phyloP scores from a whole-genome alignment of 2,113 vertebrate species.

The Poecile atricapillus region DNA sequence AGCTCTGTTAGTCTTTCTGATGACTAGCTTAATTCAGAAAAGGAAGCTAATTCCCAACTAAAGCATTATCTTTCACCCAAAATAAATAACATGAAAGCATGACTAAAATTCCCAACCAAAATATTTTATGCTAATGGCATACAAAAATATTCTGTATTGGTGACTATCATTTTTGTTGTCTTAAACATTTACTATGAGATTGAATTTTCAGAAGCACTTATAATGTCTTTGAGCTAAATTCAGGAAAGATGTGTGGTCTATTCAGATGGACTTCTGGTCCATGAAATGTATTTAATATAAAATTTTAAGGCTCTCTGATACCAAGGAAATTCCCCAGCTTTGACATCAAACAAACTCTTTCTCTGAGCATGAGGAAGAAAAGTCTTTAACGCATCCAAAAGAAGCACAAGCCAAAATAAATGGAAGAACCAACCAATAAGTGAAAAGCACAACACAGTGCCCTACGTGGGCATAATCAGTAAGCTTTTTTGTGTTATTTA shows the following conservation, averaged over 20 bases:
- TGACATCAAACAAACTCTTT: conserved; percentile 1
- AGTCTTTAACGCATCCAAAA: not conserved
- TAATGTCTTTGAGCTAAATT: not conserved
- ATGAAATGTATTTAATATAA: not conserved
- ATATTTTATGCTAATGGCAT: not conserved
- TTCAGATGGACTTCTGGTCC: not conserved
- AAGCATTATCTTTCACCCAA: not conserved
- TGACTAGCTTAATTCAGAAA: not conserved
- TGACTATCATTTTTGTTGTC: not conserved
- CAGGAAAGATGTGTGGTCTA: not conserved
- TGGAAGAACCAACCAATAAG: not conserved
- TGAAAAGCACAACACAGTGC: not conserved
- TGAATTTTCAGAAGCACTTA: not conserved
- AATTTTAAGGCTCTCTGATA: not conserved
- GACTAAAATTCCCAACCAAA: not conserved
- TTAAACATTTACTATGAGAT: not conserved
- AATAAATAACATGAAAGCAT: not conserved
- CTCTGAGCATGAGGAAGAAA: not conserved
- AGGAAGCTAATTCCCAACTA: not conserved
- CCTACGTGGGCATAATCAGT: not conserved
- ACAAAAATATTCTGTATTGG: not conserved
- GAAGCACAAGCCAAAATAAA: not conserved
- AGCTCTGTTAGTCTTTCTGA: not conserved
- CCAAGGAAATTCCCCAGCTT: conserved; percentile 16
- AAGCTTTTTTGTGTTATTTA: not conserved